Conservation (phyloP, 2,797 vertebrate genomes). For the Uromys caudimaculatus region DNA sequence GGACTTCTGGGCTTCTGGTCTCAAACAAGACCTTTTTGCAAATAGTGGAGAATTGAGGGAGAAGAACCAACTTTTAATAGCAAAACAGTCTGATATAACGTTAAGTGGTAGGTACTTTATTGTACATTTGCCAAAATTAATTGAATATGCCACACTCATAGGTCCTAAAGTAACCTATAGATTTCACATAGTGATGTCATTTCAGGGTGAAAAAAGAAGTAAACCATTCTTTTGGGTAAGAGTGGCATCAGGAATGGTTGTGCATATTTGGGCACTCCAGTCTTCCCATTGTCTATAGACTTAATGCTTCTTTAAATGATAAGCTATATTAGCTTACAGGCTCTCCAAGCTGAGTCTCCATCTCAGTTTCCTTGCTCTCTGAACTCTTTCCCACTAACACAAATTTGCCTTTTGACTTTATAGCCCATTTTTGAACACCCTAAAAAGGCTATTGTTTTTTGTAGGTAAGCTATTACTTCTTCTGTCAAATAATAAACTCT, state of each 20-base stretch:
- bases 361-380: not conserved
- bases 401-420: conserved; percentile 9
- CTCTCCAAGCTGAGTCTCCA: not conserved
- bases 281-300: not conserved
- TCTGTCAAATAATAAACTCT: not conserved
- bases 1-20: not conserved
- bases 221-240: not conserved
- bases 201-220: not conserved
- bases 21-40: not conserved
- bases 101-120: not conserved
- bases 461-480: not conserved
- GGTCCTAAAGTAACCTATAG: not conserved
- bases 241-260: not conserved
- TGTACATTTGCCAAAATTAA: not conserved
- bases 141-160: not conserved
- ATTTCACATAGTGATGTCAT: not conserved
- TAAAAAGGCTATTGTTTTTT: not conserved
- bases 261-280: not conserved
- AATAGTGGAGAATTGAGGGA: not conserved
- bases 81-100: not conserved
- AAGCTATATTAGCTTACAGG: not conserved
- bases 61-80: not conserved
- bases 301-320: not conserved
- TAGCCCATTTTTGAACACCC: not conserved
- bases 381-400: not conserved